Evolutionary conservation across 2,888 invertebrate species (phyloP), one percentile per base, ranked within the genome.

Genomic region (Agrenia bidenticulata): DNA sequence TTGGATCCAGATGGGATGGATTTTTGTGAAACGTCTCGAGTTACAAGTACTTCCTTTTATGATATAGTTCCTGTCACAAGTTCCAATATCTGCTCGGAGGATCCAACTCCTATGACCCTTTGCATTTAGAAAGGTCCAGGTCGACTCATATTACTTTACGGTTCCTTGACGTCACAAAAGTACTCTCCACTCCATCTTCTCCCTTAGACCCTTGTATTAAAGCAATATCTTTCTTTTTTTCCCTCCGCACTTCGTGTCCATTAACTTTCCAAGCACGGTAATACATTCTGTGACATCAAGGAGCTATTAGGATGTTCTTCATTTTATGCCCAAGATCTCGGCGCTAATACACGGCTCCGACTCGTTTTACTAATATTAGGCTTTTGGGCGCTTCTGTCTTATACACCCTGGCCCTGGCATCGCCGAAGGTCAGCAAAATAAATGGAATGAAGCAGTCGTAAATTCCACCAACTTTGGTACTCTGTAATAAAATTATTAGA

Each of bases 41-140:
- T 51, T 51, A 51, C 24, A 51, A 15, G 39, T 57, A 19, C 57
- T 57, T 39, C 17, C 57, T 41, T 57, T 57, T 57, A 57, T 57
- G 57, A 57, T 41, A 57, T 57, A 57, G 19, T 21, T 57, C 15
- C 41, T 57, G 57, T 41, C 57, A 57, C 2, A 51, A 37, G 19
- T 57, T 57, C 42, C 19, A 57, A 57, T 57, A 57, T 57, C 57
- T 37, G 27, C 7, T 4, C 57, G 15, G 24, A 15, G 15, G 51
- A 5, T 4, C 9, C 5, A n/a, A 55, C 27, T 55, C 55, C 51
- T 19, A 51, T 19, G 21, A 19, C 21, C 55, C 55, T 27, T 55
- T 55, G 23, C 27, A 39, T 41, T 37, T 32, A 57, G 41, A 57
- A 57, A 57, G 57, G 57, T 57, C 57, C 57, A 57, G 57, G 57